A percentile compares a stretch with the other conserved stretches of the same genome.
phyloP scores from a whole-genome alignment of 2,113 vertebrate genomes.

The Tonatia bakeri region DNA sequence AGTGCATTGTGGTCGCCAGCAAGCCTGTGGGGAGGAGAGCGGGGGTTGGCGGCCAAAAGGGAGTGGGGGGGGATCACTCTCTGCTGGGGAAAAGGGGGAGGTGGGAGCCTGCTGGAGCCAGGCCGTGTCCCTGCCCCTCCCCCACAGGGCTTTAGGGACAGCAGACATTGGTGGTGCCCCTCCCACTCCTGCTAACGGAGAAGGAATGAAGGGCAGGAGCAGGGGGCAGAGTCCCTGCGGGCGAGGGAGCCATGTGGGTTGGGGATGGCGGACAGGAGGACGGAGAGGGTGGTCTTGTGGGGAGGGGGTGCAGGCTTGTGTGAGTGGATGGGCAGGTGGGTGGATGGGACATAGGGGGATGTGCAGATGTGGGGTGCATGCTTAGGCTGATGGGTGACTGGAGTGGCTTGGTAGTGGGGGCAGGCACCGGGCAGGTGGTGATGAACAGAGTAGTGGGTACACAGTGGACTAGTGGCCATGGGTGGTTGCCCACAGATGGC shows the following conservation, averaged over 20 bases:
- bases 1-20: rapidly evolving
- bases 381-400: background rate
- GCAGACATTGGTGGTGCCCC: background rate
- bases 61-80: background rate
- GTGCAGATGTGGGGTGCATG: background rate
- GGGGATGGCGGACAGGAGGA: background rate
- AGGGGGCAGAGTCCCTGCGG: background rate
- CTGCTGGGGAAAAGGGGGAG: too few relatives aligned
- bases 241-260: background rate
- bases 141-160: background rate
- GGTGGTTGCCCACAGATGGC: background rate
- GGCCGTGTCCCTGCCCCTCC: background rate
- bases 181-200: background rate
- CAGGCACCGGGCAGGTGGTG: background rate
- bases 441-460: background rate
- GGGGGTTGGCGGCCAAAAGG: too few relatives aligned
- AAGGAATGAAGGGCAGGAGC: background rate
- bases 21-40: background rate
- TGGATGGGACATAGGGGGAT: background rate
- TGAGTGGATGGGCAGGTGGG: background rate
- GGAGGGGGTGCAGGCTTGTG: too few relatives aligned
- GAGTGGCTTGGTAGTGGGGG: background rate
- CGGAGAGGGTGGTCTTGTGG: background rate
- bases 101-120: background rate
- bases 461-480: background rate